Percentiles rank a stretch among this genome's conserved stretches.
Evolutionary conservation across 2,888 invertebrate species (phyloP).

Genomic region (Smittia sp.): DNA sequence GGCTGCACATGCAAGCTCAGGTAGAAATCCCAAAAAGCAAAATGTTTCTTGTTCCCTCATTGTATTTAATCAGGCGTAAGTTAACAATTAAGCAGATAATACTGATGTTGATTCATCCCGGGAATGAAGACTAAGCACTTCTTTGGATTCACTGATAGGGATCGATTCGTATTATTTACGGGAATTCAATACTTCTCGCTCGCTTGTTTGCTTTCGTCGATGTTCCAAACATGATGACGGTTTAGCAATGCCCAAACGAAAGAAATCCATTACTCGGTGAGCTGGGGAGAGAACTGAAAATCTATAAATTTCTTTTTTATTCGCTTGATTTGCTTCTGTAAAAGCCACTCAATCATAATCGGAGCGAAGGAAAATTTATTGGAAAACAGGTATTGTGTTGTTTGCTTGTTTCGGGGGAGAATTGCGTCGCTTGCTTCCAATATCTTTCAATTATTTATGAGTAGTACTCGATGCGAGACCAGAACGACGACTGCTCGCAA

Average conservation of each 20-base stretch:
- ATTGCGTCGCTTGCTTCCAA: neutral
- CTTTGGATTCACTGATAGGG: neutral
- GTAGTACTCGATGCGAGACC: neutral
- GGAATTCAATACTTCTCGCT: neutral
- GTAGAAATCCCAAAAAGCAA: neutral
- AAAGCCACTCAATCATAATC: constrained; percentile 39
- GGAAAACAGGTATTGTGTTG: constrained; percentile 23
- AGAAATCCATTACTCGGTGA: constrained; percentile 29
- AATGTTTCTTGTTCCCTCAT: neutral
- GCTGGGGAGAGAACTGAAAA: neutral
- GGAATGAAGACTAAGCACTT: neutral
- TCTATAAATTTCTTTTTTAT: constrained; percentile 31
- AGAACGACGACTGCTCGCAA: too few relatives aligned
- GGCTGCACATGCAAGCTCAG: too few relatives aligned
- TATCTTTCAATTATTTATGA: constrained; percentile 39
- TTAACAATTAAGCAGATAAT: constrained; percentile 36
- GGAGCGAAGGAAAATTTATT: constrained; percentile 33
- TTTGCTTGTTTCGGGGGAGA: neutral
- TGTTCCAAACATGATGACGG: neutral
- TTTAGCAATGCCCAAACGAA: constrained; percentile 21
- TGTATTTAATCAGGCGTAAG: constrained; percentile 37
- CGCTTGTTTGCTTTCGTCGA: neutral
- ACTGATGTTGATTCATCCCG: neutral
- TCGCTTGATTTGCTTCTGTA: constrained; percentile 38
- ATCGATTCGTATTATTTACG: neutral